These are phyloP conservation scores for Lanius collurio DNA, from an alignment of 2,113 vertebrate species.

Conservation along the genomic window DNA sequence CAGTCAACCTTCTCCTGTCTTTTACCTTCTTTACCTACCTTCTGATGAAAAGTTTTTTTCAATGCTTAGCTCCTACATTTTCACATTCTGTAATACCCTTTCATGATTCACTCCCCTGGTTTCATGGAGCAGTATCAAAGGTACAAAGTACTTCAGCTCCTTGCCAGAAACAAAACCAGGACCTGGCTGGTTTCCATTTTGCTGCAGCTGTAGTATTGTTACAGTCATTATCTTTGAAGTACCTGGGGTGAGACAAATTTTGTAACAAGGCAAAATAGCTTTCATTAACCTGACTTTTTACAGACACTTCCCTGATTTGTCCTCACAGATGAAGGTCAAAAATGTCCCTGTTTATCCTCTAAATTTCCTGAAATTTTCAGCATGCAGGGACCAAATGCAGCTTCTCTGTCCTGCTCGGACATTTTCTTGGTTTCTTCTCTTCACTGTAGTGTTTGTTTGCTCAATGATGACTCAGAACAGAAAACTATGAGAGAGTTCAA, in stretches of 20 bases:
- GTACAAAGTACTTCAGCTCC: not conserved
- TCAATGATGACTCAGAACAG: not conserved
- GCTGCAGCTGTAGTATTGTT: not conserved
- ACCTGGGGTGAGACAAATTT: not conserved
- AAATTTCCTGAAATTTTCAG: not conserved
- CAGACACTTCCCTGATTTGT: not conserved
- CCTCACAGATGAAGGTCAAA: not conserved
- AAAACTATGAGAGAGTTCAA: not conserved
- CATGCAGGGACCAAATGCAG: not conserved
- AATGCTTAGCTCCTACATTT: not conserved
- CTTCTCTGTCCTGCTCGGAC: not conserved
- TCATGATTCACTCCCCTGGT: not conserved
- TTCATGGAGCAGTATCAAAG: not conserved
- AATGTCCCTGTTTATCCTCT: not conserved
- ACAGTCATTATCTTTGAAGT: not conserved
- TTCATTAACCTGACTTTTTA: not conserved
- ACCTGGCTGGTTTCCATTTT: constrained; percentile 3
- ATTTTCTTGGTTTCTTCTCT: not conserved
- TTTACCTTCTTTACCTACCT: not conserved
- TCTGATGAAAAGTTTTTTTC: not conserved
- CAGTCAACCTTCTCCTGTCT: not conserved
- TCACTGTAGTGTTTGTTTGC: not conserved
- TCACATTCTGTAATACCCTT: not conserved
- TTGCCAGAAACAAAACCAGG: not conserved
- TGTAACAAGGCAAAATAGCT: not conserved